phyloP scores from a whole-genome alignment of 2,797 vertebrate species.

The Ctenochaetus hawaiiensis region DNA sequence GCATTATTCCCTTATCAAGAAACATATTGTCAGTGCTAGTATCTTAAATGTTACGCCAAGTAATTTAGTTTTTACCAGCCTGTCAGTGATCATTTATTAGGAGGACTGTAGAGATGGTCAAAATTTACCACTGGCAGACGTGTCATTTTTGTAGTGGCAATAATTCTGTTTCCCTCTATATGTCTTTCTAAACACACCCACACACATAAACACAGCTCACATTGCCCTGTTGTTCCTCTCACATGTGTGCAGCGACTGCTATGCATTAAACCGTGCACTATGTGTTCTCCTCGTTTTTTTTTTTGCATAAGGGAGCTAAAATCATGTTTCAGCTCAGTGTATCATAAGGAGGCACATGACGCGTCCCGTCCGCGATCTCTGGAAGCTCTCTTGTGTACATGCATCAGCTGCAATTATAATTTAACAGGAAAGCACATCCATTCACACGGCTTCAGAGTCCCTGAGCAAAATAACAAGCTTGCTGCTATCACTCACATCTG shows the following conservation, averaged over 20 bases:
- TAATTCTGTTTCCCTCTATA: slow-evolving; percentile 36
- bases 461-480: slow-evolving; percentile 79
- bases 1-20: slow-evolving; percentile 47
- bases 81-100: slow-evolving; percentile 40
- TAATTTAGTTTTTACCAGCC: slow-evolving; percentile 45
- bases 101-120: background rate
- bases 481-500: slow-evolving; percentile 79
- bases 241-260: background rate
- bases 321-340: slow-evolving; percentile 58
- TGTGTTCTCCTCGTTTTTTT: slow-evolving; percentile 32
- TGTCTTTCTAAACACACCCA: slow-evolving; percentile 42
- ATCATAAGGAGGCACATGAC: slow-evolving; percentile 57
- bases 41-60: slow-evolving; percentile 59
- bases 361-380: slow-evolving; percentile 43
- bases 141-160: slow-evolving; percentile 38
- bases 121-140: slow-evolving; percentile 24
- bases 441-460: slow-evolving; percentile 72
- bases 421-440: slow-evolving; percentile 81
- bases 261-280: slow-evolving; percentile 32
- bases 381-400: slow-evolving; percentile 74
- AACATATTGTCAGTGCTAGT: slow-evolving; percentile 24
- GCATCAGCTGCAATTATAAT: slow-evolving; percentile 84
- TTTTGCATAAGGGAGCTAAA: slow-evolving; percentile 66
- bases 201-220: slow-evolving; percentile 17
- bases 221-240: slow-evolving; percentile 5